Conservation (phyloP, 1,140 invertebrate genomes). For the Pseudobourletiella spinata region DNA sequence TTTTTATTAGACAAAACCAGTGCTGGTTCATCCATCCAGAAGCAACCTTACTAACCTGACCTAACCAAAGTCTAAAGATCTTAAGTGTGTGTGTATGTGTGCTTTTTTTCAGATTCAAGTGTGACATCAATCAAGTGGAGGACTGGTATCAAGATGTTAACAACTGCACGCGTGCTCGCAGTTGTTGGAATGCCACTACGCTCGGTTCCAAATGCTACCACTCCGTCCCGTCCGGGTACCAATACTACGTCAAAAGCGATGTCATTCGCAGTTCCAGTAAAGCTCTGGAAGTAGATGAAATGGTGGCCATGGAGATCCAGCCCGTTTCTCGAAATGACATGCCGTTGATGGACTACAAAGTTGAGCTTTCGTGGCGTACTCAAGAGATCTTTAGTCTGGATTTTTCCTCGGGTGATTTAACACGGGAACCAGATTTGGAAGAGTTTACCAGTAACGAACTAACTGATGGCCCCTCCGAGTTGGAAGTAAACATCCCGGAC, state of each 20-base stretch:
- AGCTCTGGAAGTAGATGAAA: not conserved
- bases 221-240: conserved; percentile 26
- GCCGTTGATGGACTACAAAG: conserved; percentile 5
- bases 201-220: conserved; percentile 25
- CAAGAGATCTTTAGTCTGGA: conserved; percentile 5
- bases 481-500: not conserved
- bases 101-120: conserved; percentile 25
- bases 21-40: too few relatives aligned
- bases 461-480: not conserved
- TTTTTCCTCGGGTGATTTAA: conserved; percentile 3
- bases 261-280: not conserved
- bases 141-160: not conserved
- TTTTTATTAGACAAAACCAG: too few relatives aligned
- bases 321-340: too few relatives aligned
- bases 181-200: conserved; percentile 21
- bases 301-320: not conserved
- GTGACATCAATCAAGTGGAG: conserved; percentile 11
- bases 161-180: not conserved
- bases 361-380: not conserved
- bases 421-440: not conserved
- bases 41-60: too few relatives aligned
- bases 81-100: too few relatives aligned
- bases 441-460: not conserved
- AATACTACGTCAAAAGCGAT: conserved; percentile 11
- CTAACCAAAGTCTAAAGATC: too few relatives aligned